A percentile compares a stretch with the other conserved stretches of the same genome.
Conservation (phyloP, 1,140 invertebrate genomes). For the Pogonomyrmex barbatus region DNA sequence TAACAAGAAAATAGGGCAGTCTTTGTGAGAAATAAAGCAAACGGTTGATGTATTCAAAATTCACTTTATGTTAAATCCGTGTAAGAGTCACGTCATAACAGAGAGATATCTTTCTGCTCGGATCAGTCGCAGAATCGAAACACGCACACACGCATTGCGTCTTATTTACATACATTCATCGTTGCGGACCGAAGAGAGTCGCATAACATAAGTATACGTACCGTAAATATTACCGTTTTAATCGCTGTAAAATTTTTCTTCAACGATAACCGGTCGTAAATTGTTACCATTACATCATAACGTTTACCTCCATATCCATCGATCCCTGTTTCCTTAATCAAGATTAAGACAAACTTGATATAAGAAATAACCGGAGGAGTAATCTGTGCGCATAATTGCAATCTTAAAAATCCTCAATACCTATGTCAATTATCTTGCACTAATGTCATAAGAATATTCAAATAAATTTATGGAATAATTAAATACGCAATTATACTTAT, state of each 20-base stretch:
- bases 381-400: slow-evolving; percentile 3
- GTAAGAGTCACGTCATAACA: slow-evolving; percentile 74
- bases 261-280: slow-evolving; percentile 22
- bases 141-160: background rate
- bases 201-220: slow-evolving; percentile 59
- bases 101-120: slow-evolving; percentile 66
- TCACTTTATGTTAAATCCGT: slow-evolving; percentile 75
- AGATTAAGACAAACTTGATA: slow-evolving; percentile 40
- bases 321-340: background rate
- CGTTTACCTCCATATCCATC: background rate
- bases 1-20: background rate
- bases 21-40: background rate
- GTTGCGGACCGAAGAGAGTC: slow-evolving; percentile 53
- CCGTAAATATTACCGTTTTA: slow-evolving; percentile 54
- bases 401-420: background rate
- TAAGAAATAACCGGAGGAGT: slow-evolving; percentile 51
- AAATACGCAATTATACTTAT: background rate
- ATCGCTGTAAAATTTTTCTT: slow-evolving; percentile 31
- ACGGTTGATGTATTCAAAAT: slow-evolving; percentile 73
- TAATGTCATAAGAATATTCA: background rate
- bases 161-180: slow-evolving; percentile 43
- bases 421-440: background rate
- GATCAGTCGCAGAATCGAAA: slow-evolving; percentile 55
- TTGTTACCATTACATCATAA: slow-evolving; percentile 14
- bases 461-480: background rate